These are phyloP conservation scores for Pecten maximus DNA, from an alignment of 2,888 invertebrate species.

Conservation along the genomic window DNA sequence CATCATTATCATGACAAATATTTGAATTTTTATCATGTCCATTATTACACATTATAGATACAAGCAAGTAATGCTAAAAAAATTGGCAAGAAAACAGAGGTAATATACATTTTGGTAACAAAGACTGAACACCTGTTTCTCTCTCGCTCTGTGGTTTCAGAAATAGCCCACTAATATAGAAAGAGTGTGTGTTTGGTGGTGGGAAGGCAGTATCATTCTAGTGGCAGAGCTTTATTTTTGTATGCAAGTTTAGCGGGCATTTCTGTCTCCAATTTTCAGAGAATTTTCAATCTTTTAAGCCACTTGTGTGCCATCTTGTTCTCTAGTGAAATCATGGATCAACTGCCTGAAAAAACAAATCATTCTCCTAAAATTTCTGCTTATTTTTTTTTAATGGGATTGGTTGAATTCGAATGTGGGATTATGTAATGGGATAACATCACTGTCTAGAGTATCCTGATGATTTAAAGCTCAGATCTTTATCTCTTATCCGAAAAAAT, in stretches of 20 bases:
- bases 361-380: no score
- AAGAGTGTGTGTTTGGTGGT: not conserved
- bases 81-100: constrained; percentile 26
- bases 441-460: not conserved
- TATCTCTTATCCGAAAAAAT: no score
- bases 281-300: not conserved
- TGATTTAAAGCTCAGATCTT: not conserved
- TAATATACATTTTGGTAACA: not conserved
- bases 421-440: not conserved
- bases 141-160: not conserved
- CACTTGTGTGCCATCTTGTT: not conserved
- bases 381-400: not conserved
- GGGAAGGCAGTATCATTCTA: not conserved
- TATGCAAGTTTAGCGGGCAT: not conserved
- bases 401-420: not conserved
- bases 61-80: constrained; percentile 24
- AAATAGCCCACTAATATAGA: not conserved
- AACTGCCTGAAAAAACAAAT: not conserved
- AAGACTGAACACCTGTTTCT: not conserved
- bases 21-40: not conserved
- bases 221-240: not conserved
- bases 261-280: not conserved
- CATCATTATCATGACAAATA: not conserved
- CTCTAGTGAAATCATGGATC: constrained; percentile 16
- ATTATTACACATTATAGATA: constrained; percentile 5